Evolutionary conservation across 1,140 invertebrate genomes (phyloP), one percentile per base, ranked within the genome.

Genomic region (Neodiprion pinetum): DNA sequence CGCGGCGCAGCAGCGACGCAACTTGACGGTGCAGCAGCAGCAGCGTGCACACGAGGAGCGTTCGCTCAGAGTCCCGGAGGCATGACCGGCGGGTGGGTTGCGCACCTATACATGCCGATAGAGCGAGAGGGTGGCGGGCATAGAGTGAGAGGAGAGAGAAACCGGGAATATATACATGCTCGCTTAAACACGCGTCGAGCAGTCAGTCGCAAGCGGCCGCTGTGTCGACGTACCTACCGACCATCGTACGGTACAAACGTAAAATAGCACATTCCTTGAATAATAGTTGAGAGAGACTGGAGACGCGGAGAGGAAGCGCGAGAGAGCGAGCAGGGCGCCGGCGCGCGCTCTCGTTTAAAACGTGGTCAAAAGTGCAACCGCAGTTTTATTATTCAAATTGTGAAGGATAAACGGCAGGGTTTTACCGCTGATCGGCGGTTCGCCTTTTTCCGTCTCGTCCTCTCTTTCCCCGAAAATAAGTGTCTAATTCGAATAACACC

Each of bases 91-190:
- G 28, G 28, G 28, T 40, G 28, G 28, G 28, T 40, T 40, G 28
- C 28, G 28, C 28, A 40, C 11, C 11, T 61, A 61, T 61, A 61
- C 53, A 61, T 5, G 28, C 28, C 5, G 28, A 40, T 9, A 61
- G 53, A 17, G 5, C 4, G 53, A 61, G 53, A 17, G 53, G 53
- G 53, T 61, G 53, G 7, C 11, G n/a, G n/a, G 28, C 28, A 40
- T 2, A 5, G 28, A 40, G 53, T 14, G 53, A 61, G 53, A 17
- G 53, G n/a, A 61, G 11, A 14, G n/a, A 14, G n/a, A 61, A 53
- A 61, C 53, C 53, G 53, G n/a, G 53, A 61, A 61, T 61, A 61
- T 61, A 61, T 61, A 61, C 11, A 61, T 61, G 11, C 53, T 61
- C 53, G 53, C n/a, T 61, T 17, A 61, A 61, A 61, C 53, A 61